Base-by-base conservation (phyloP, 2,113 vertebrate species). In the Ceyx cyanopectus region DNA sequence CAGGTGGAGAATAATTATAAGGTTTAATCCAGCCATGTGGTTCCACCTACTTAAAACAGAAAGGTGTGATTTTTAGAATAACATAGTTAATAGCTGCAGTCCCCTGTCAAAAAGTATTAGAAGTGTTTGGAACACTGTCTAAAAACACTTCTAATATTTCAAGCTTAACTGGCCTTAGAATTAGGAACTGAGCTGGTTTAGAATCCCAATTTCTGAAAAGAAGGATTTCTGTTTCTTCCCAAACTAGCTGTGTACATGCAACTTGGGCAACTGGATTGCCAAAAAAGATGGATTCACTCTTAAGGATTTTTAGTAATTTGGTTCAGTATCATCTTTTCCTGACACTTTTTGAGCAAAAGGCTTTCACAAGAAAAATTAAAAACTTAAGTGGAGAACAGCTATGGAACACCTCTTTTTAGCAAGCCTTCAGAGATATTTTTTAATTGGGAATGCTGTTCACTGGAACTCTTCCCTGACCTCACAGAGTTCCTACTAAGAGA, bases 191-290 rank as follows among this genome's bases (percentile, higher is more conserved):
- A 62, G 41, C n/a, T 77, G 51, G 9, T 76, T 80, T 22, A 62
- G 6, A 85, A 73, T 2, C 41, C 6, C 29, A 15, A 1, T 8
- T 30, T 34, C 37, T 50, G 32, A 40, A 61, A 60, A 82, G 54
- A n/a, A 37, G 14, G 53, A 77, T 32, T 81, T 61, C 20, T 18
- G 6, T 0, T 0, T 30, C 26, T 12, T 83, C 43, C 65, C 54
- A 40, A 83, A 58, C 3, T 19, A 68, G 14, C 23, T 61, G 45
- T 0, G 0, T 11, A 43, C 0, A 0, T 12, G n/a, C 20, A 84
- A 14, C 7, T 45, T 5, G 0, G 45, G 51, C 41, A 65, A 50
- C 5, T 7, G 15, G 37, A 62, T 78, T 3, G 30, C 20, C 50
- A 57, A 65, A 30, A 74, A 75, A 57, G 6, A 24, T 3, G 4